Evolutionary conservation across 2,113 vertebrate species (phyloP).

Genomic region (Fregata magnificens): DNA sequence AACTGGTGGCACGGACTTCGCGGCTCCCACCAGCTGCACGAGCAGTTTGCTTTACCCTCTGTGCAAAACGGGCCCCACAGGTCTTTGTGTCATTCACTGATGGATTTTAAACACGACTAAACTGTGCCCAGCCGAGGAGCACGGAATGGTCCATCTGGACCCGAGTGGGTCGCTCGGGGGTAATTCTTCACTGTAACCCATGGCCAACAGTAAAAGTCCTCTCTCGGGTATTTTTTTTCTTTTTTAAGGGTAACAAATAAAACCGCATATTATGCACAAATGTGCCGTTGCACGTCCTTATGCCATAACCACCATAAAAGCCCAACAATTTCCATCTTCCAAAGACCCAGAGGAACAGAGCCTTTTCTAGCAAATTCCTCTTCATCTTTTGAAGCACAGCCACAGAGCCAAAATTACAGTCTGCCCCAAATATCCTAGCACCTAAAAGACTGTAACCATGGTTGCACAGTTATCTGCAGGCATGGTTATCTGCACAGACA

Average conservation of each 20-base stretch:
- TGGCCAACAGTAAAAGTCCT: neutral
- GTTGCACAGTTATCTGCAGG: neutral
- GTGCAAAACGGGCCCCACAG: neutral
- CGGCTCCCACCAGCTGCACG: neutral
- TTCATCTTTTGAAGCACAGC: neutral
- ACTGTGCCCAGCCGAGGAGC: rapidly evolving
- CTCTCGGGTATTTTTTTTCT: neutral
- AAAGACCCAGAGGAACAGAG: neutral
- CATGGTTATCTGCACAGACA: neutral
- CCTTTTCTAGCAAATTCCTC: neutral
- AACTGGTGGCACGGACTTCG: neutral
- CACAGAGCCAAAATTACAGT: neutral
- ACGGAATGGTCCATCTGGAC: neutral
- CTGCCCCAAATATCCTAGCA: slow-evolving; percentile 20
- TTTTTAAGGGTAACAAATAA: neutral
- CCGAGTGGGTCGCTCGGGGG: rapidly evolving
- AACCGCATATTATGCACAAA: rapidly evolving
- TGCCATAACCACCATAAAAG: neutral
- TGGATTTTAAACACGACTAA: neutral
- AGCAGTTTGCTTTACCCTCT: neutral
- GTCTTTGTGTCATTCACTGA: neutral
- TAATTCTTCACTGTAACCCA: neutral
- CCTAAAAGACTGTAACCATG: slow-evolving; percentile 27
- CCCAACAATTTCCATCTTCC: neutral
- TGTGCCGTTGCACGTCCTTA: rapidly evolving